These are phyloP conservation scores for Phalacrocorax aristotelis DNA, from an alignment of 2,113 vertebrate species.

Conservation along the genomic window DNA sequence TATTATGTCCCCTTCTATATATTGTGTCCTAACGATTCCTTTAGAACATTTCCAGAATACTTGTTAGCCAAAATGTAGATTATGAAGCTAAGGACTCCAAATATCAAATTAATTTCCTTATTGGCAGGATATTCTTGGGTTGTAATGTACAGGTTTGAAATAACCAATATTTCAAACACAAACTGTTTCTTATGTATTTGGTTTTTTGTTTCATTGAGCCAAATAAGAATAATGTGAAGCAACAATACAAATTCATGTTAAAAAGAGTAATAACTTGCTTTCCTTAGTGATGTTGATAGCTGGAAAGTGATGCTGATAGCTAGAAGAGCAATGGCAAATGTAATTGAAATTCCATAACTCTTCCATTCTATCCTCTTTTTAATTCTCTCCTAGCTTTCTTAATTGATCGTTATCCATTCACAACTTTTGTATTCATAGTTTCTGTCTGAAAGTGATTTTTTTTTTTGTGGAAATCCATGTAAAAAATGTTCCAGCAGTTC, in stretches of 20 bases:
- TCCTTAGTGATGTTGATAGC: slow-evolving; percentile 2
- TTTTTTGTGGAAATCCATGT: neutral
- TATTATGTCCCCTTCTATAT: neutral
- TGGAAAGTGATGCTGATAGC: slow-evolving; percentile 4
- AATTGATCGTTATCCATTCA: neutral
- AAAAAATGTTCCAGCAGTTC: slow-evolving; percentile 12
- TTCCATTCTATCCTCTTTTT: neutral
- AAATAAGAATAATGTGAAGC: neutral
- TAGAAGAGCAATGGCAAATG: neutral
- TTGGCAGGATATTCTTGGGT: neutral
- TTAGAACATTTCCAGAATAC: neutral
- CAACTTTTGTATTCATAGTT: neutral
- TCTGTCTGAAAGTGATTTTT: neutral
- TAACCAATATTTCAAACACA: neutral
- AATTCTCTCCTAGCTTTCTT: neutral
- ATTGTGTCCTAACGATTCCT: neutral
- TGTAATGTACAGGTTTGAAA: neutral
- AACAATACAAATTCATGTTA: neutral
- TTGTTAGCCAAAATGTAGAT: neutral
- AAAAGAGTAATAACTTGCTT: neutral
- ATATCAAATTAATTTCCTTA: neutral
- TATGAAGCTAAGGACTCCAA: neutral
- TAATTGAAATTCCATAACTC: slow-evolving; percentile 18
- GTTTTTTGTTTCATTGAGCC: neutral
- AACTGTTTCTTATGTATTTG: neutral